phyloP scores from a whole-genome alignment of 64 coral and sea anemone genomes.

The Stichodactyla mertensii region DNA sequence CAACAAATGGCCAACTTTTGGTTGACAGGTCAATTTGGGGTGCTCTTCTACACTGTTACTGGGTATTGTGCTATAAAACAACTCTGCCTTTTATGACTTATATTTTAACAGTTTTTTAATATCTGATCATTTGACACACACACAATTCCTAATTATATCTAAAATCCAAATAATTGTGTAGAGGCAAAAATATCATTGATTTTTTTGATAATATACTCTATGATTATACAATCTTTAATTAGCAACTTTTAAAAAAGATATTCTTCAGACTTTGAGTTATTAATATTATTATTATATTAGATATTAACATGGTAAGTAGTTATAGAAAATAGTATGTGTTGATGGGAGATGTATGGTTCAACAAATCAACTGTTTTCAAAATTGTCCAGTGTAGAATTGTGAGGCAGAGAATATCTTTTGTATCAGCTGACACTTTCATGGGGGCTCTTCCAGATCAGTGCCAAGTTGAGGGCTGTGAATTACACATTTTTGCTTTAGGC shows the following conservation, averaged over 20 bases:
- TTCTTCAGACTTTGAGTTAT: neutral
- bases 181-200: neutral
- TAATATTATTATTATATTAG: neutral
- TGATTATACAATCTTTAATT: neutral
- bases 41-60: too few relatives aligned
- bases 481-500: too few relatives aligned
- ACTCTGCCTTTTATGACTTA: neutral
- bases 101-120: neutral
- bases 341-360: neutral
- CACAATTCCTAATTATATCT: neutral
- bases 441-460: too few relatives aligned
- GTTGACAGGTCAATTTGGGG: too few relatives aligned
- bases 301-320: neutral
- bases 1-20: too few relatives aligned
- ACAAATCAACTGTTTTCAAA: neutral
- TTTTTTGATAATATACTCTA: too few relatives aligned
- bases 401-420: too few relatives aligned
- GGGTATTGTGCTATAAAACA: neutral
- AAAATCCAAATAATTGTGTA: neutral
- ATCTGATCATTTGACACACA: neutral
- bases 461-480: too few relatives aligned
- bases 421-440: too few relatives aligned
- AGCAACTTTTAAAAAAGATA: neutral
- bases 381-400: too few relatives aligned
- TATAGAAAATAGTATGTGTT: neutral